These are phyloP conservation scores for Pterobdella sp. DNA, from an alignment of 2,888 invertebrate species.

Conservation along the genomic window DNA sequence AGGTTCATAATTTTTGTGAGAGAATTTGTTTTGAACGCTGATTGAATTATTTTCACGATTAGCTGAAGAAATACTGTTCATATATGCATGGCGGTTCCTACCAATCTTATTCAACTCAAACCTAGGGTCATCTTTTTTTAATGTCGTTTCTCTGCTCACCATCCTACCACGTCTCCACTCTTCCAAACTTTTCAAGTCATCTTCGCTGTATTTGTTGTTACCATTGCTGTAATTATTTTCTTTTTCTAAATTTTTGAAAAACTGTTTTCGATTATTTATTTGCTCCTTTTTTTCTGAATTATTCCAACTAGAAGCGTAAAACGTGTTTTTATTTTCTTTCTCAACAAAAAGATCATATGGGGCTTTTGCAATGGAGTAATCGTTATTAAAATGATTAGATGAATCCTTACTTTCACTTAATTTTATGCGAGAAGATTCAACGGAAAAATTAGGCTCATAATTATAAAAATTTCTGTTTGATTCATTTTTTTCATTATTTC, in stretches of 20 bases:
- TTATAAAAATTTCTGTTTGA: too few species aligned
- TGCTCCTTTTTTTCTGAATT: not conserved
- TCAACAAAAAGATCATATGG: too few species aligned
- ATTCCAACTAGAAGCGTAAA: too few species aligned
- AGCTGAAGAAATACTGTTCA: not conserved
- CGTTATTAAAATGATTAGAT: too few species aligned
- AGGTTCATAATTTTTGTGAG: not conserved
- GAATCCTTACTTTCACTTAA: too few species aligned
- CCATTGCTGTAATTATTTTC: not conserved
- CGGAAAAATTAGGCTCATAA: too few species aligned
- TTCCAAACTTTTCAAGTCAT: conserved; percentile 14
- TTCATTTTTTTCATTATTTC: too few species aligned
- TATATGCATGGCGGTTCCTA: not conserved
- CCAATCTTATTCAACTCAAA: not conserved
- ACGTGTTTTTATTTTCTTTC: too few species aligned
- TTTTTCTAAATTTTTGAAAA: not conserved
- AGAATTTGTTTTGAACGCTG: not conserved
- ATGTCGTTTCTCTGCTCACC: not conserved
- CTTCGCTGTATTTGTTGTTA: conserved; percentile 3
- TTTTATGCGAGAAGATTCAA: too few species aligned
- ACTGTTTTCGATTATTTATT: not conserved
- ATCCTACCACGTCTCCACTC: conserved; percentile 10
- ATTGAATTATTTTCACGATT: not conserved
- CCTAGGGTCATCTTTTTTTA: not conserved
- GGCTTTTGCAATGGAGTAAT: not conserved